Evolutionary conservation across 2,888 invertebrate genomes (phyloP), one percentile per base, ranked within the genome.

Genomic region (Andricus curvator): DNA sequence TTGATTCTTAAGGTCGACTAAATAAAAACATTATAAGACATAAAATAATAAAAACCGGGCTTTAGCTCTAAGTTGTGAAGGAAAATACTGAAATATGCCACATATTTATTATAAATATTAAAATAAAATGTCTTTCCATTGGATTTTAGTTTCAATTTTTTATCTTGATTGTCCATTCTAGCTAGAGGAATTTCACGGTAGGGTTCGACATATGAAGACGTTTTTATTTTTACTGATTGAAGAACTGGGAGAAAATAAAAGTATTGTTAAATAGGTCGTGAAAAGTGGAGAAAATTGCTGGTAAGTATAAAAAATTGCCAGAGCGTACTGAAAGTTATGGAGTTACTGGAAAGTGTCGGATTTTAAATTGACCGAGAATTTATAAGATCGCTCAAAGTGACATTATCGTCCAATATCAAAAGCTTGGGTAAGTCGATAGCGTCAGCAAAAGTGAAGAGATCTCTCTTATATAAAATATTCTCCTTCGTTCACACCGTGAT

Each of bases 291-390:
- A 67, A 67, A 67, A 67, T 37, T n/a, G 37, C 37, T 22, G 22
- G 62, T 41, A 22, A n/a, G 44, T 68, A 44, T 68, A 44, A 44
- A 22, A 68, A 68, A 44, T 68, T 37, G 67, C n/a, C 67, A 11
- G 29, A 70, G 48, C 22, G 48, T 70, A 22, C 67, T 22, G 48
- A 29, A 25, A 25, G 29, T 70, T 25, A 25, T 25, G 29, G 25
- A 70, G 29, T 48, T 48, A 48, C 25, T 8, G 51, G 25, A 48
- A 70, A 70, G 70, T 70, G 70, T 70, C 70, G 70, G 70, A 70
- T 70, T 70, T 70, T 70, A 70, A 70, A 70, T 70, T 70, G 70
- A 70, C 70, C 70, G 48, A 70, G 70, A 70, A 70, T 70, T 70
- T 70, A 70, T 70, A 70, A 70, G 70, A 70, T 70, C 70, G 51